phyloP scores from a whole-genome alignment of 2,797 vertebrate species.

The Lacerta viridis region DNA sequence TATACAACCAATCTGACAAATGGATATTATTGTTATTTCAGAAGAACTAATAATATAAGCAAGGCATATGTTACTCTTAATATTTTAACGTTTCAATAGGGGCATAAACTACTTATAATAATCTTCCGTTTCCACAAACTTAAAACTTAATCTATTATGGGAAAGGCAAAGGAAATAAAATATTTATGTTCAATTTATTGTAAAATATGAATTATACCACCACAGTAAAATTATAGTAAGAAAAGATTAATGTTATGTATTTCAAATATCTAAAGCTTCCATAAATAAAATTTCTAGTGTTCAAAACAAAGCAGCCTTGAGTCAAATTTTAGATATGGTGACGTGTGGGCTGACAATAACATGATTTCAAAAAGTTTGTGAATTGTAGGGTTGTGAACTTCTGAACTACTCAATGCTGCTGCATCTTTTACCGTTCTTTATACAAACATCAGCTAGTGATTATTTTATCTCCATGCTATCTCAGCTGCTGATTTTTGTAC shows the following conservation, averaged over 20 bases:
- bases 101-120: slow-evolving; percentile 44
- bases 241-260: neutral
- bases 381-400: neutral
- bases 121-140: slow-evolving; percentile 32
- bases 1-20: neutral
- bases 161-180: neutral
- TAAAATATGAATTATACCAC: neutral
- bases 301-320: neutral
- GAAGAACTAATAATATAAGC: neutral
- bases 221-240: neutral
- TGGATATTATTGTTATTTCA: neutral
- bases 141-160: neutral
- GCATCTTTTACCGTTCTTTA: neutral
- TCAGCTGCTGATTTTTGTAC: neutral
- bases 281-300: neutral
- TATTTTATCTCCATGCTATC: neutral
- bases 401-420: neutral
- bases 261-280: too few relatives aligned
- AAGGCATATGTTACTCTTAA: neutral
- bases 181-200: neutral
- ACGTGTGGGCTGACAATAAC: rapidly evolving
- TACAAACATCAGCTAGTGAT: neutral
- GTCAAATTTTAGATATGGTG: neutral
- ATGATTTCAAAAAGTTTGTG: slow-evolving; percentile 7
- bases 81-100: slow-evolving; percentile 31